These are phyloP conservation scores for Heteromurus nitidus DNA, from an alignment of 2,888 invertebrate species.

Conservation along the genomic window DNA sequence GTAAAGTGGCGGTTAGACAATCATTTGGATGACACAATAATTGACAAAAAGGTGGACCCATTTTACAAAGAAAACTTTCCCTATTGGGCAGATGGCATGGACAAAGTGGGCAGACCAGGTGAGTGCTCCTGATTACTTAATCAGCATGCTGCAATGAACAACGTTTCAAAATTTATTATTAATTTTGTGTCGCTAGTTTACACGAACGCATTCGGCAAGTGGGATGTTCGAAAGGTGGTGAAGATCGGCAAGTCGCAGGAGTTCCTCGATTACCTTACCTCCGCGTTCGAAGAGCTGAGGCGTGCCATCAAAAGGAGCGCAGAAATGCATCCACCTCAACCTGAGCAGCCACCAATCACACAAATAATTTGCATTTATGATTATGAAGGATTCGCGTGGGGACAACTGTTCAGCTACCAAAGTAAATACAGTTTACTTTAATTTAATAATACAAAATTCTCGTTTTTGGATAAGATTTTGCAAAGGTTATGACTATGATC, in stretches of 20 bases:
- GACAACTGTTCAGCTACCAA: conserved; percentile 53
- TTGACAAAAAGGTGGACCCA: conserved; percentile 19
- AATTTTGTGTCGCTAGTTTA: conserved; percentile 19
- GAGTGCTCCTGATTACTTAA: neutral
- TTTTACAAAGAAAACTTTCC: conserved; percentile 27
- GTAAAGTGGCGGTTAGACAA: conserved; percentile 47
- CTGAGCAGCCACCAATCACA: conserved; percentile 23
- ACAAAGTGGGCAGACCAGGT: conserved; percentile 33
- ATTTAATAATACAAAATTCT: too few species aligned
- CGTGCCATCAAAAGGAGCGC: conserved; percentile 5
- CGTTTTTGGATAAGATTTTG: too few species aligned
- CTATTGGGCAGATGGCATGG: conserved; percentile 20
- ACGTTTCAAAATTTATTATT: neutral
- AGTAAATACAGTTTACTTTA: conserved; percentile 15
- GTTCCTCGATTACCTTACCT: conserved; percentile 45
- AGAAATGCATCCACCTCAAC: conserved; percentile 4
- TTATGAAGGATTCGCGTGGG: conserved; percentile 59
- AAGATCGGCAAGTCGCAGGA: conserved; percentile 33
- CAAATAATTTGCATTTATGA: conserved; percentile 49
- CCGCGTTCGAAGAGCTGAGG: conserved; percentile 30
- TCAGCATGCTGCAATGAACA: neutral
- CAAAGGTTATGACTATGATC: too few species aligned
- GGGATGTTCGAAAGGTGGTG: conserved; percentile 57
- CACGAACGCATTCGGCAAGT: conserved; percentile 32
- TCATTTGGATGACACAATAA: conserved; percentile 29